phyloP scores from a whole-genome alignment of 2,113 vertebrate species.

The Turnix velox region DNA sequence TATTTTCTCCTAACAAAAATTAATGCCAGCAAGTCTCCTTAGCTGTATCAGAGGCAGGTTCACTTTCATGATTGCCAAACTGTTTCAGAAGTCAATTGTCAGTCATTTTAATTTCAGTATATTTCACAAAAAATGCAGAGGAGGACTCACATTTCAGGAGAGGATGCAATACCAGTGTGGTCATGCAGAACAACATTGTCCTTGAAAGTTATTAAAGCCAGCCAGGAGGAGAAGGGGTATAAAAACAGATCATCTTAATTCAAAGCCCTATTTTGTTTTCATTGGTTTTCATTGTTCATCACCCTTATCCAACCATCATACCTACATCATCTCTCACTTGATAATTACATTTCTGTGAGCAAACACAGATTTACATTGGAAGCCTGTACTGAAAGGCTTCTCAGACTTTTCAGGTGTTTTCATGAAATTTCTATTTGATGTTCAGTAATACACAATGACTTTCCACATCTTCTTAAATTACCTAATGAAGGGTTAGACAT shows the following conservation, averaged over 20 bases:
- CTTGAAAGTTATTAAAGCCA: neutral
- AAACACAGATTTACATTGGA: neutral
- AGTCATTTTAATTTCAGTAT: conserved; percentile 32
- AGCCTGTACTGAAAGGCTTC: neutral
- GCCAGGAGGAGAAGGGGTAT: conserved; percentile 32
- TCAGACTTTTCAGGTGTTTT: neutral
- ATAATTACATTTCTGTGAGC: neutral
- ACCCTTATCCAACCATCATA: neutral
- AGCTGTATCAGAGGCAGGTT: neutral
- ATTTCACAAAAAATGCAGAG: conserved; percentile 52
- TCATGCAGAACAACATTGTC: conserved; percentile 29
- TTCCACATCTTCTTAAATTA: neutral
- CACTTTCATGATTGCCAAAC: neutral
- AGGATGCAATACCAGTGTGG: neutral
- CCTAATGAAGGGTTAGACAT: neutral
- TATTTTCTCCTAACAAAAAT: neutral
- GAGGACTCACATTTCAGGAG: neutral
- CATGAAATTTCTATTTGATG: neutral
- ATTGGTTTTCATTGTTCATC: neutral
- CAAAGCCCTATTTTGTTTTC: conserved; percentile 9
- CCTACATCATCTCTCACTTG: neutral
- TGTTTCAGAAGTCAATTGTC: neutral
- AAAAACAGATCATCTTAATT: conserved; percentile 12
- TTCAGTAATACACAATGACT: neutral
- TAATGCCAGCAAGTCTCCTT: neutral